Base-by-base conservation (phyloP, 92 coral and sea anemone genomes). In the Parazoanthus swiftii region DNA sequence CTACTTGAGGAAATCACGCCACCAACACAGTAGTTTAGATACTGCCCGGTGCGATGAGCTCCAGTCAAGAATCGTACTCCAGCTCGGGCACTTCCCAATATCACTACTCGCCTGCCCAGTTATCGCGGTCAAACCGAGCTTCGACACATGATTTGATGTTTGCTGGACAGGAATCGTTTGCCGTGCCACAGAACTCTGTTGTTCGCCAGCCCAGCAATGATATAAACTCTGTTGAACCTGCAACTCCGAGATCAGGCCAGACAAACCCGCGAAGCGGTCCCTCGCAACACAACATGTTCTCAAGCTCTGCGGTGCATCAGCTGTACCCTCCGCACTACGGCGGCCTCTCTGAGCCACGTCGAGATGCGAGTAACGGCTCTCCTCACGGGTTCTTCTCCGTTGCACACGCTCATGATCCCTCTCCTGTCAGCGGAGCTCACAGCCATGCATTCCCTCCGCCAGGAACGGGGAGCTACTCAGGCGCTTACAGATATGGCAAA, bases 361-460 rank as follows among this genome's bases (percentile, higher is more conserved):
- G 98, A 56, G 98, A 95, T 77, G 98, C 90, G 37, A 86, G 92
- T 72, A 93, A 90, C 77, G 95, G 98, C 26, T 95, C 98, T 54
- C 98, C 98, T 68, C 98, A 95, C 88, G 98, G 98, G 20, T 95
- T 95, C 88, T 95, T 91, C 91, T 93, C 95, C 80, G 96, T 95
- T 37, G 98, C 98, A 46, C 95, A 93, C 77, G 98, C 98, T 88
- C 98, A 95, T 38, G 98, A 95, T 86, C 87, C 87, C 1, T 84
- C 87, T 48, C 87, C 87, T 18, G 43, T 56, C 0, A 72, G 87
- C 4, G 87, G 67, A 26, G 15, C 87, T 18, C 87, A 84, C 35
- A 84, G 37, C 46, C 87, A 84, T 54, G 87, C 79, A 0, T 84
- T 44, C 29, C 87, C 87, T 20, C 94, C 98, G 10, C 94, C 95